These are phyloP conservation scores for Noctuana brunneofusca DNA, from an alignment of 2,888 invertebrate species.

Conservation along the genomic window DNA sequence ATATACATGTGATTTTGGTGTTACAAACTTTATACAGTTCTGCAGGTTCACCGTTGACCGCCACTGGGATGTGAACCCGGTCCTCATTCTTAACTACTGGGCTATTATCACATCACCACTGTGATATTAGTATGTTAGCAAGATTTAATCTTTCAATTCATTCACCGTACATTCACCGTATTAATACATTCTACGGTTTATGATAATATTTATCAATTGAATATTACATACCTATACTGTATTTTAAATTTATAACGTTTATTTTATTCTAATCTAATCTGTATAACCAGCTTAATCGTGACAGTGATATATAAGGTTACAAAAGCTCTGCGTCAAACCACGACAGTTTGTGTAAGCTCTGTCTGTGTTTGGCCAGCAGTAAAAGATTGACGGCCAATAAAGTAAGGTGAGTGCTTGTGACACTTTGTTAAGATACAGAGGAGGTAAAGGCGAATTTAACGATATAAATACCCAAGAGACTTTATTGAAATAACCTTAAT, in stretches of 20 bases:
- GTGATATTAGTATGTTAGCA: too few species aligned
- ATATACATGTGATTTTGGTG: too few species aligned
- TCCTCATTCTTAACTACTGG: too few species aligned
- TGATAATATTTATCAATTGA: too few species aligned
- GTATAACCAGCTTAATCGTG: neutral
- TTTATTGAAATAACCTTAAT: neutral
- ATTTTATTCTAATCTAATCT: neutral
- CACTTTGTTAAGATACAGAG: neutral
- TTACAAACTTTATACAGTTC: too few species aligned
- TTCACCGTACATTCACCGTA: too few species aligned
- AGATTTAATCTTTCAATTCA: too few species aligned
- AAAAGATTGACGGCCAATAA: neutral
- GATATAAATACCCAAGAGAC: neutral
- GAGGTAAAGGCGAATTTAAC: neutral
- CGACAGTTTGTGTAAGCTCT: neutral
- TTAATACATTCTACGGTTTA: too few species aligned
- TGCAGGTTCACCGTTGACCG: too few species aligned
- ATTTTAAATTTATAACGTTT: neutral
- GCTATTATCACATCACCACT: too few species aligned
- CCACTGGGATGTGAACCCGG: too few species aligned
- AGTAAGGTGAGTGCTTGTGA: slow-evolving; percentile 2
- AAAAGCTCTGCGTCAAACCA: neutral
- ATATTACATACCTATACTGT: too few species aligned
- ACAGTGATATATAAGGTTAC: neutral
- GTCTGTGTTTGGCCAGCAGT: neutral